Conservation (phyloP, 2,888 invertebrate species). For the Drosophila setosimentum region DNA sequence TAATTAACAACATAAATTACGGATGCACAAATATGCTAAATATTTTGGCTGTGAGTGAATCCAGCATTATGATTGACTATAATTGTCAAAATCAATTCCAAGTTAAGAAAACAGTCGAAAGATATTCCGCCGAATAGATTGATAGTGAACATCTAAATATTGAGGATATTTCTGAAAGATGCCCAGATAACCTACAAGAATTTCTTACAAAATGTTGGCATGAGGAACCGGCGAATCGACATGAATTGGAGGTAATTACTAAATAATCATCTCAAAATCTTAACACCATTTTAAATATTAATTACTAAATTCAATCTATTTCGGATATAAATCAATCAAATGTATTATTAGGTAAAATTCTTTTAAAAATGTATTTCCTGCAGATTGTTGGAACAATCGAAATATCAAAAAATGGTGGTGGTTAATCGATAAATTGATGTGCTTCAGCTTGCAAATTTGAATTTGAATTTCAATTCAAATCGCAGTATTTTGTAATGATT, state of each 20-base stretch:
- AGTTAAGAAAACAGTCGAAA: neutral
- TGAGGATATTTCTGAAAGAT: neutral
- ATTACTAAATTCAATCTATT: neutral
- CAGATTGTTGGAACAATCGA: neutral
- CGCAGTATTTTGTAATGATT: neutral
- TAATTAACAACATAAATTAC: too few species aligned
- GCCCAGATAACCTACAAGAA: neutral
- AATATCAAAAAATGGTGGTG: conserved; percentile 9
- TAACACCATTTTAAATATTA: too few species aligned
- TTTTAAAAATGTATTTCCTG: neutral
- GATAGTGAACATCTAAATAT: neutral
- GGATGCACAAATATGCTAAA: too few species aligned
- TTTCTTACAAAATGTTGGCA: neutral
- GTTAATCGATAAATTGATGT: conserved; percentile 11
- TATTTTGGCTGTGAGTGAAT: too few species aligned
- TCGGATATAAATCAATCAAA: neutral
- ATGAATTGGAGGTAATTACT: neutral
- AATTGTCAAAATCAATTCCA: neutral
- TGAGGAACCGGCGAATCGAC: neutral
- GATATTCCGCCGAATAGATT: too few species aligned
- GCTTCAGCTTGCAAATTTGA: neutral
- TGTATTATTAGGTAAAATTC: neutral
- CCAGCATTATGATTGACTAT: neutral
- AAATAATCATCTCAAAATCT: neutral
- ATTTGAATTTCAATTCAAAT: conserved; percentile 12